Conservation (phyloP, 1,140 invertebrate species). For the Rhynchophorus ferrugineus region DNA sequence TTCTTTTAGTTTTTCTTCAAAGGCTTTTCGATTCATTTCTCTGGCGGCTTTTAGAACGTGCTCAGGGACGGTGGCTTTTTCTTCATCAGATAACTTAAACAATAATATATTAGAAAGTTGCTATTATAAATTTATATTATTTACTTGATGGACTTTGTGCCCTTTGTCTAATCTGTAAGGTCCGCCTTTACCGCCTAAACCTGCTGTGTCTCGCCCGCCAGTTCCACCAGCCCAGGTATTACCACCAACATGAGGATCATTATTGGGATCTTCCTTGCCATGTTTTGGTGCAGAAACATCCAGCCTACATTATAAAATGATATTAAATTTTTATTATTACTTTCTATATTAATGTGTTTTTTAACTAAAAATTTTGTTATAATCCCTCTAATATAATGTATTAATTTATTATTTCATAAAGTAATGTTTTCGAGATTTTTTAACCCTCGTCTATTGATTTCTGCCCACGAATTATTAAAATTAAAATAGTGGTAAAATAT, state of each 20-base stretch:
- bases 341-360: too few relatives aligned
- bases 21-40: conserved; percentile 88
- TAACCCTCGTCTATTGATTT: too few relatives aligned
- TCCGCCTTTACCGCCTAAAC: conserved; percentile 85
- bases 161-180: conserved; percentile 88
- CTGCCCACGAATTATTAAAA: too few relatives aligned
- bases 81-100: conserved; percentile 69
- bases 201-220: conserved; percentile 88
- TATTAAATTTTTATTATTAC: too few relatives aligned
- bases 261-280: conserved; percentile 83
- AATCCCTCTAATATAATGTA: too few relatives aligned
- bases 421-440: too few relatives aligned
- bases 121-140: background rate
- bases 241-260: conserved; percentile 88
- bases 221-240: conserved; percentile 95
- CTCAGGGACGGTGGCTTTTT: conserved; percentile 86
- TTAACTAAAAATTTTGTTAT: too few relatives aligned
- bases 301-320: conserved; percentile 40
- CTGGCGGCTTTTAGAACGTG: conserved; percentile 80
- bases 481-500: too few relatives aligned
- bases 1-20: conserved; percentile 79
- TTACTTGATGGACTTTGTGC: conserved; percentile 81
- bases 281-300: conserved; percentile 79
- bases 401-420: too few relatives aligned
- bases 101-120: conserved; percentile 10